Evolutionary conservation across 2,888 invertebrate genomes (phyloP).

Genomic region (Macaria liturata): DNA sequence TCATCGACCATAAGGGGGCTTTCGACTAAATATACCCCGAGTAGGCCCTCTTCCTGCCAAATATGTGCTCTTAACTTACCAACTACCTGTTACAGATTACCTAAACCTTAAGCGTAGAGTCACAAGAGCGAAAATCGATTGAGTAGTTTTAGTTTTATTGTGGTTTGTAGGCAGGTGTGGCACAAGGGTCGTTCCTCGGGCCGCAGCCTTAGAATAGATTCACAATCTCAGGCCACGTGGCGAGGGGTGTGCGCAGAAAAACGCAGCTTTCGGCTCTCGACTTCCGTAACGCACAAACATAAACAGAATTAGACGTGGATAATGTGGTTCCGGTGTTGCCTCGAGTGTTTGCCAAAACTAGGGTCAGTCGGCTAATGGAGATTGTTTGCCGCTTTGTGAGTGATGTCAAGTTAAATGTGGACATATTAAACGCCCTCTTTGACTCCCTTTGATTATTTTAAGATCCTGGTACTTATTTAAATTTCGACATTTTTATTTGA

Average conservation of each 20-base stretch:
- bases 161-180: slow-evolving; percentile 72
- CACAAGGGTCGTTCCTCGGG: slow-evolving; percentile 66
- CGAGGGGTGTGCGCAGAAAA: slow-evolving; percentile 73
- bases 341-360: slow-evolving; percentile 66
- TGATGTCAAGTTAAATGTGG: neutral
- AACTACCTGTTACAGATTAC: slow-evolving; percentile 34
- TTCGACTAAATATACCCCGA: slow-evolving; percentile 81
- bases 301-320: slow-evolving; percentile 78
- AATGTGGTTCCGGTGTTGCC: slow-evolving; percentile 79
- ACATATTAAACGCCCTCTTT: slow-evolving; percentile 2
- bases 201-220: slow-evolving; percentile 74
- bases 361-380: slow-evolving; percentile 42
- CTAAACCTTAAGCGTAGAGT: slow-evolving; percentile 38
- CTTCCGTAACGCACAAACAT: slow-evolving; percentile 77
- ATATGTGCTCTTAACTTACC: slow-evolving; percentile 65
- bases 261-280: slow-evolving; percentile 71
- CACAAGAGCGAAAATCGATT: slow-evolving; percentile 46
- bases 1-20: slow-evolving; percentile 70
- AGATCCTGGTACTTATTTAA: too few relatives aligned
- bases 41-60: slow-evolving; percentile 82
- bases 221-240: slow-evolving; percentile 77
- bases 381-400: slow-evolving; percentile 27
- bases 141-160: slow-evolving; percentile 29
- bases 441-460: neutral
- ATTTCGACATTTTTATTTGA: too few relatives aligned